These are phyloP conservation scores for Sussaba pulchella DNA, from an alignment of 2,888 invertebrate species.

Conservation along the genomic window DNA sequence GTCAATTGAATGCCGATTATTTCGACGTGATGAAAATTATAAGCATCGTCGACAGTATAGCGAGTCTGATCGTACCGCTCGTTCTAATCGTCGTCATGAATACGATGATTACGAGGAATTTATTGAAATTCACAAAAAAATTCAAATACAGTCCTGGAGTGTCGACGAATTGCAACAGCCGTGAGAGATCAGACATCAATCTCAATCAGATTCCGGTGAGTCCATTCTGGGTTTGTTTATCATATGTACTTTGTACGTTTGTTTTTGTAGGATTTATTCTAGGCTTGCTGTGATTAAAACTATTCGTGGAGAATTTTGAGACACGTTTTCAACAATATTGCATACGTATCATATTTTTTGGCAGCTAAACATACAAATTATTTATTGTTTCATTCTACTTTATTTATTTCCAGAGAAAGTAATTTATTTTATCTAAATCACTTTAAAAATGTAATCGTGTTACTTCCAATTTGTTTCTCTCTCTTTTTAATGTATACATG, in stretches of 20 bases:
- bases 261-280: background rate
- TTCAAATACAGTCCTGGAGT: constrained; percentile 81
- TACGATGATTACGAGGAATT: constrained; percentile 86
- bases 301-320: no score
- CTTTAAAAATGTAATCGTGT: no score
- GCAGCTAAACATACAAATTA: no score
- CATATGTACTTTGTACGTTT: constrained; percentile 66
- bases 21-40: constrained; percentile 85
- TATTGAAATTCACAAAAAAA: constrained; percentile 84
- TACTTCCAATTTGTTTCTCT: no score
- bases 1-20: constrained; percentile 85
- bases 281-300: no score
- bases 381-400: no score
- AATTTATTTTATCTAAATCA: no score
- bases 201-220: constrained; percentile 84
- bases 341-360: no score
- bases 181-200: constrained; percentile 83
- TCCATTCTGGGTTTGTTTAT: constrained; percentile 43
- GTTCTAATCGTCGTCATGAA: constrained; percentile 88
- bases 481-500: no score
- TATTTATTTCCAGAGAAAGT: no score
- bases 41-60: constrained; percentile 87
- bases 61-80: constrained; percentile 87
- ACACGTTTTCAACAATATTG: no score
- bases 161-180: constrained; percentile 79